Percentiles rank a stretch among this genome's conserved stretches.
phyloP scores from a whole-genome alignment of 1,140 invertebrate species.

The Hyles vespertilio region DNA sequence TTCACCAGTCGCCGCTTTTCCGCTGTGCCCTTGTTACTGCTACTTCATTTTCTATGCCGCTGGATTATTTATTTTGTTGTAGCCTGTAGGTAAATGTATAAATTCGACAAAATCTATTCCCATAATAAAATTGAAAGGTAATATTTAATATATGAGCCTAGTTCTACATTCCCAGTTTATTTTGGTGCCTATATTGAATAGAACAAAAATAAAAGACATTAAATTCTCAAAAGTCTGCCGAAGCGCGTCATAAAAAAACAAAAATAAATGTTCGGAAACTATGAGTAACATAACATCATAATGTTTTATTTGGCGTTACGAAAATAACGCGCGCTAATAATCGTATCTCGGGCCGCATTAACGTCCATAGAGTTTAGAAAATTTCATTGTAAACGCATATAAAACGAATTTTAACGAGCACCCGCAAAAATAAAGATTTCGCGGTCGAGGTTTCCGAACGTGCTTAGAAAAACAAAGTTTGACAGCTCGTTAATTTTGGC shows the following conservation, averaged over 20 bases:
- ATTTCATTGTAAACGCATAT: conserved; percentile 4
- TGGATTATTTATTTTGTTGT: neutral
- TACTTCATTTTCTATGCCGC: neutral
- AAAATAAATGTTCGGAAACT: neutral
- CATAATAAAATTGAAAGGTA: neutral
- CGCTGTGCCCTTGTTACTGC: conserved; percentile 23
- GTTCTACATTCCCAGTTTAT: neutral
- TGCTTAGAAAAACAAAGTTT: conserved; percentile 4
- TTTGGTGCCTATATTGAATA: neutral
- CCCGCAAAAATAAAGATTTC: conserved; percentile 1
- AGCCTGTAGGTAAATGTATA: neutral
- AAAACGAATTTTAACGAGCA: conserved; percentile 2
- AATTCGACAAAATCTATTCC: neutral
- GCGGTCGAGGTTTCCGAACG: conserved; percentile 5
- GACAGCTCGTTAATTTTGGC: conserved; percentile 5
- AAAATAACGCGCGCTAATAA: no score
- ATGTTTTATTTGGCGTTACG: neutral
- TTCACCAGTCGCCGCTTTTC: neutral
- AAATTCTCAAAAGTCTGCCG: neutral
- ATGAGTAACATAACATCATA: neutral
- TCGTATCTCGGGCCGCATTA: neutral
- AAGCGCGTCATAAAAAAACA: neutral
- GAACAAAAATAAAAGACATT: neutral
- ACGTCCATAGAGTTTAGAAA: conserved; percentile 6
- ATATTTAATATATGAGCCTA: neutral